Evolutionary conservation across 2,888 invertebrate species (phyloP), one percentile per base, ranked within the genome.

Genomic region (Phragmatobia fuliginosa): DNA sequence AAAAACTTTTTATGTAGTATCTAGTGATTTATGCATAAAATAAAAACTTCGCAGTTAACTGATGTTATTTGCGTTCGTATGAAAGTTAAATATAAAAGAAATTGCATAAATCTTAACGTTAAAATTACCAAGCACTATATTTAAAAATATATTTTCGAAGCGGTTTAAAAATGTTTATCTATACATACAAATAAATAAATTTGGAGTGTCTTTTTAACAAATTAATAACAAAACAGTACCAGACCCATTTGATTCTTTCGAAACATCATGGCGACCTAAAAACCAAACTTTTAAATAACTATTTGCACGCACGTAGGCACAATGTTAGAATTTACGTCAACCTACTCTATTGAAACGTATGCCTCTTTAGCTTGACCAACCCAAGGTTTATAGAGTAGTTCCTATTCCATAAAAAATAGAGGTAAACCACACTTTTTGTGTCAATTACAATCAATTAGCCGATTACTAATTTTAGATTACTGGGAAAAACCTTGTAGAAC

Each of bases 291-390:
- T 49, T 36, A 62, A 75, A 62, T 74, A 45, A 68, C 16, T 62
- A 21, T 11, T n/a, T 67, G 16, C 76, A 77, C 79, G 80, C 80
- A 79, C 79, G 81, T 67, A 71, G 8, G 18, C 25, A n/a, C 32
- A 25, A n/a, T 7, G 6, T 28, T 14, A 25, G 71, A 69, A n/a
- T 67, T 75, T 70, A 70, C 68, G 68, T 71, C 72, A 73, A 64
- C n/a, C 38, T 32, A 32, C 62, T 60, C 1, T 49, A 67, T 1
- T 70, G 32, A 75, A 63, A 70, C 31, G 41, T 65, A 68, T 72
- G 68, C 38, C 45, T 56, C 62, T 32, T 32, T 61, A 41, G 68
- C 64, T 67, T 71, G 56, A 61, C 49, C 25, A 71, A 71, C 67
- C 45, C 71, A 71, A 71, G 71, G 68, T 68, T 68, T 68, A 65